Evolutionary conservation across 2,113 vertebrate genomes (phyloP), one percentile per base, ranked within the genome.

Genomic region (Octodon degus): DNA sequence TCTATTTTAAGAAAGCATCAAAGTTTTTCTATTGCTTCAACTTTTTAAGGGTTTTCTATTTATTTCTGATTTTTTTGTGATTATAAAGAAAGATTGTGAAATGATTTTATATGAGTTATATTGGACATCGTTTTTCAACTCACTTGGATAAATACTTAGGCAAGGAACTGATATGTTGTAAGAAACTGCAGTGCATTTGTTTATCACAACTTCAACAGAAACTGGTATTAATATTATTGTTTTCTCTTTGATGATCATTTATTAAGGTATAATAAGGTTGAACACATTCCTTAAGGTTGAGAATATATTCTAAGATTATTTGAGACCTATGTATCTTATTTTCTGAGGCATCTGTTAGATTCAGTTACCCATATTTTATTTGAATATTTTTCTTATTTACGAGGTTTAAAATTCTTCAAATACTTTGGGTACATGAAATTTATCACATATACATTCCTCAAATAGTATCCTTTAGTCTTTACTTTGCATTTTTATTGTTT

Each of bases 301-400:
- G 65, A 19, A 79, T 32, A 80, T 92, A 86, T 81, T 27, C 19
- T 58, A 74, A 40, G 17, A 60, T 82, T 81, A 24, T n/a, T 96
- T 63, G 25, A n/a, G n/a, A 87, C 82, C 8, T 95, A 11, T 17
- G 47, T 93, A 16, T 85, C n/a, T 72, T 90, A 24, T 93, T 82
- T 82, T 47, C 22, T 82, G 30, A 96, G 14, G 2, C 5, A 85
- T 81, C 43, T 62, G 12, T 87, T 90, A 62, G 14, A 95, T 77
- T 62, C 1, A 79, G 84, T 81, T 86, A 24, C 30, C n/a, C 10
- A 32, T 67, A 65, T 86, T 50, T 65, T 62, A 58, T 58, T n/a
- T n/a, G 19, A 0, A 11, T 76, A 70, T 63, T 6, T 80, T 34
- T 79, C 65, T 74, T 80, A 55, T 85, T 63, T 16, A 37, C 76